Evolutionary conservation across 1,140 invertebrate species (phyloP).

Genomic region (Thereuonema tuberculata): DNA sequence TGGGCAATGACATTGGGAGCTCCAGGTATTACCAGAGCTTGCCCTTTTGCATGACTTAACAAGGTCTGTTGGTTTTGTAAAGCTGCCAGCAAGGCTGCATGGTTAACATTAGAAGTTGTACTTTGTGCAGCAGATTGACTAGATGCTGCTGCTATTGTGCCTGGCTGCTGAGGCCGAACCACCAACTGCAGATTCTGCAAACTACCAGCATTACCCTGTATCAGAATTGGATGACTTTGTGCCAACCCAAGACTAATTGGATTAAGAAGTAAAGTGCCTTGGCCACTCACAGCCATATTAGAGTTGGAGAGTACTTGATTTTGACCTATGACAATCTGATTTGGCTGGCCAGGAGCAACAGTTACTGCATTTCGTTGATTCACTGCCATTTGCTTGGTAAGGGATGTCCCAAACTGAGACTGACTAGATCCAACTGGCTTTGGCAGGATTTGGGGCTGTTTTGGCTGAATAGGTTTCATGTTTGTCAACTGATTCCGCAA

Average conservation of each 20-base stretch:
- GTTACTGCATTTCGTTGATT: constrained; percentile 9
- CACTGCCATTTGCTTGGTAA: constrained; percentile 3
- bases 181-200: constrained; percentile 26
- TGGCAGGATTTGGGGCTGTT: constrained; percentile 23
- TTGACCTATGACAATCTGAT: constrained; percentile 16
- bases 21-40: not conserved
- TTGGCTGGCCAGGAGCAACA: not conserved
- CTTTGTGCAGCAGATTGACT: constrained; percentile 6
- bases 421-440: constrained; percentile 17
- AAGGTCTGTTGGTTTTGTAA: constrained; percentile 17
- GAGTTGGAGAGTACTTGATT: not conserved
- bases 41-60: constrained; percentile 1
- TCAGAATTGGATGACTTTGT: constrained; percentile 27
- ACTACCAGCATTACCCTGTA: constrained; percentile 22
- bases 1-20: not conserved
- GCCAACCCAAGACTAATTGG: constrained; percentile 19
- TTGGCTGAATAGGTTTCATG: constrained; percentile 21
- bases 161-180: constrained; percentile 25
- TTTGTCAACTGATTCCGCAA: constrained; percentile 3
- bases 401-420: not conserved
- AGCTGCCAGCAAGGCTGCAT: constrained; percentile 18
- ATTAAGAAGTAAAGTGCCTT: constrained; percentile 22
- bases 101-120: constrained; percentile 10
- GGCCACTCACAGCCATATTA: not conserved
- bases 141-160: constrained; percentile 1